Percentiles rank a stretch among this genome's conserved stretches.
Conservation (phyloP, 2,113 vertebrate species). For the Salvator merianae region DNA sequence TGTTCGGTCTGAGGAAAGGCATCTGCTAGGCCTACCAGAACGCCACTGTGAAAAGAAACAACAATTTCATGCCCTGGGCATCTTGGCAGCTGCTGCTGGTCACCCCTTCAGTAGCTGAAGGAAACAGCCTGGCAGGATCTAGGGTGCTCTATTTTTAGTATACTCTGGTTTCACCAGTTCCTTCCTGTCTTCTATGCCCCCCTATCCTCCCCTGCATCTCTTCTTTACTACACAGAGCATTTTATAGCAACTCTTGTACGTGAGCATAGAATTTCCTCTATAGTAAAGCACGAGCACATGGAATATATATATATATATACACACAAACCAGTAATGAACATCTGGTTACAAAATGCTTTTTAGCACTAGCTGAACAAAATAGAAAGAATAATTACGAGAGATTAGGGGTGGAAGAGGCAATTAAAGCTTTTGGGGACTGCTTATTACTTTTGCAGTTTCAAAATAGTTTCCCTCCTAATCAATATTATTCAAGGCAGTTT, state of each 20-base stretch:
- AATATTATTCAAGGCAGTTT: conserved; percentile 60
- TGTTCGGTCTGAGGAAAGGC: too few relatives aligned
- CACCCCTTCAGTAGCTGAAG: too few relatives aligned
- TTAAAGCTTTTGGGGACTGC: conserved; percentile 68
- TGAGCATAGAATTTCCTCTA: background rate
- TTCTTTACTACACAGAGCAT: background rate
- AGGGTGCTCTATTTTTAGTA: too few relatives aligned
- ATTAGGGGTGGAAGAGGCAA: conserved; percentile 52
- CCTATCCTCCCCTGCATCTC: background rate
- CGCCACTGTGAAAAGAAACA: too few relatives aligned
- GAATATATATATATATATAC: conserved; percentile 36
- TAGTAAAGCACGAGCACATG: conserved; percentile 35
- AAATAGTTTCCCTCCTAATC: conserved; percentile 64
- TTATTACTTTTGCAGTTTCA: conserved; percentile 69
- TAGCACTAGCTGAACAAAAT: conserved; percentile 49
- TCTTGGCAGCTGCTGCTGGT: too few relatives aligned
- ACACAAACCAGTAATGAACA: conserved; percentile 69
- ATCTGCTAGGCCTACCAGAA: too few relatives aligned
- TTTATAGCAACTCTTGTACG: background rate
- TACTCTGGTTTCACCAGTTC: too few relatives aligned
- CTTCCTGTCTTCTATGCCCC: too few relatives aligned
- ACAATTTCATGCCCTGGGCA: too few relatives aligned
- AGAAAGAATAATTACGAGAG: conserved; percentile 30
- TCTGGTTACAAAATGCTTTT: conserved; percentile 76
- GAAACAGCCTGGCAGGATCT: too few relatives aligned